Evolutionary conservation across 2,888 invertebrate genomes (phyloP).

Genomic region (Sarcophaga subvicina): DNA sequence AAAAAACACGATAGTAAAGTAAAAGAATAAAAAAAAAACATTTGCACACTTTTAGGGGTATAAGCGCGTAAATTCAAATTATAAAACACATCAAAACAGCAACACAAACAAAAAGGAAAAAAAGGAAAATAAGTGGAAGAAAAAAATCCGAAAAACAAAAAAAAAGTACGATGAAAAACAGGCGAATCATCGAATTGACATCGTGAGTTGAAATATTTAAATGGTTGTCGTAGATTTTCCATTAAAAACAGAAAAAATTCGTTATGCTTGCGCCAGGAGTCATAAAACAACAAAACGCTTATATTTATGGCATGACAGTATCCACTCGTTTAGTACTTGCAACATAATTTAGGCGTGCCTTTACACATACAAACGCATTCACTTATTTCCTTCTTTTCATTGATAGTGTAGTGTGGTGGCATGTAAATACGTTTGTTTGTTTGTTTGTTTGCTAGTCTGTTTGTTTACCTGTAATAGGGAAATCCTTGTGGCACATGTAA

Average conservation of each 20-base stretch:
- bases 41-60: slow-evolving; percentile 44
- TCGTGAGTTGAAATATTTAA: slow-evolving; percentile 43
- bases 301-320: slow-evolving; percentile 26
- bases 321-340: slow-evolving; percentile 20
- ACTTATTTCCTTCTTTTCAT: background rate
- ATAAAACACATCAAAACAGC: slow-evolving; percentile 27
- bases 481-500: slow-evolving; percentile 95
- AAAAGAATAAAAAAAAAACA: slow-evolving; percentile 9
- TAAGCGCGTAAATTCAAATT: slow-evolving; percentile 52
- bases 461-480: slow-evolving; percentile 91
- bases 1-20: background rate
- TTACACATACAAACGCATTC: slow-evolving; percentile 29
- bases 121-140: background rate
- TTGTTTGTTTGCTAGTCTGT: background rate
- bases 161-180: background rate
- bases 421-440: slow-evolving; percentile 62
- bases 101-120: slow-evolving; percentile 43
- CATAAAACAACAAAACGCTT: slow-evolving; percentile 33
- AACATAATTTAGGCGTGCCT: slow-evolving; percentile 69
- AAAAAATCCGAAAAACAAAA: slow-evolving; percentile 32
- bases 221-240: slow-evolving; percentile 26
- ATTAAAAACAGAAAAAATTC: slow-evolving; percentile 13
- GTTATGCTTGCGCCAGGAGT: background rate
- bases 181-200: background rate
- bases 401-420: background rate